A percentile compares a stretch with the other conserved stretches of the same genome.
Evolutionary conservation across 2,113 vertebrate species (phyloP).

Genomic region (Furnarius figulus): DNA sequence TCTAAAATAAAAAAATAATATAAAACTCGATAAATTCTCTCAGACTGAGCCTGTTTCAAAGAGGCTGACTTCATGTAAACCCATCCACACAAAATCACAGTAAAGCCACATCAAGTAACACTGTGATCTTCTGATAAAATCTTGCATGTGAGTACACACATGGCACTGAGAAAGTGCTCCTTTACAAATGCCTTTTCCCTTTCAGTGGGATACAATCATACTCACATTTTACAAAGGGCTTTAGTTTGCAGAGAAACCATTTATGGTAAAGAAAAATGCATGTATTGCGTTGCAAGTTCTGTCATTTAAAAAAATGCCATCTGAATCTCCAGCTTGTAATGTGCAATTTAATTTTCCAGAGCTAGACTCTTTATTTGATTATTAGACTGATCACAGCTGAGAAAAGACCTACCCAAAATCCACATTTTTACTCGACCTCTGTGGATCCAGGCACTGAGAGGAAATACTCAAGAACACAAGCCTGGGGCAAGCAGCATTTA

Average conservation of each 20-base stretch:
- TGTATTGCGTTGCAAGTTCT: background rate
- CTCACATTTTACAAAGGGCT: background rate
- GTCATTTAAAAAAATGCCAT: background rate
- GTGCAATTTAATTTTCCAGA: background rate
- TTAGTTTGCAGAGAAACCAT: background rate
- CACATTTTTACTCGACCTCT: background rate
- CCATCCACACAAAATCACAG: background rate
- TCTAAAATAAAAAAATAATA: background rate
- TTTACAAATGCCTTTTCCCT: background rate
- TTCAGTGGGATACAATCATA: background rate
- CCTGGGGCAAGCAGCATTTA: background rate
- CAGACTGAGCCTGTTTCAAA: background rate
- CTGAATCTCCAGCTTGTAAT: background rate
- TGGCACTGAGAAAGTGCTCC: background rate
- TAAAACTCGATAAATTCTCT: background rate
- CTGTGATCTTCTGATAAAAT: background rate
- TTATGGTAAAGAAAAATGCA: background rate
- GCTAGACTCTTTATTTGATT: background rate
- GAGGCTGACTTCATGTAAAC: background rate
- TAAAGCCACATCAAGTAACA: background rate
- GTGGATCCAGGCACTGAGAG: background rate
- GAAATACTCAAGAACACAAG: background rate
- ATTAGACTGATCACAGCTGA: background rate
- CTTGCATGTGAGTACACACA: accelerated
- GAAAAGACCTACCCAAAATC: background rate